A percentile compares a stretch with the other conserved stretches of the same genome.
Conservation (phyloP, 2,113 vertebrate species). For the Rhagologus leucostigma region DNA sequence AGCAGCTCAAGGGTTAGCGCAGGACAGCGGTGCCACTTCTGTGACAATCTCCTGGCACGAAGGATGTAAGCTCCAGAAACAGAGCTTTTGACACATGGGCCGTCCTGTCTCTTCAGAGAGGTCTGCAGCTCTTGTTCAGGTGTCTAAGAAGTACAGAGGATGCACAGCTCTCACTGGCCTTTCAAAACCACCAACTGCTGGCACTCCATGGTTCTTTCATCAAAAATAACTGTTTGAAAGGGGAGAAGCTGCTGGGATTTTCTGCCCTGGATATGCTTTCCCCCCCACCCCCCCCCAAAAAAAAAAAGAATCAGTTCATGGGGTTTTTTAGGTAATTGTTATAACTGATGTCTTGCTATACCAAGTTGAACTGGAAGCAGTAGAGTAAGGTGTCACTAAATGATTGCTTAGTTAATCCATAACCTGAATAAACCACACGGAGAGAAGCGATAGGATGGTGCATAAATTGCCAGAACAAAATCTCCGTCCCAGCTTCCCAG, state of each 20-base stretch:
- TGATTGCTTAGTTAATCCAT: background rate
- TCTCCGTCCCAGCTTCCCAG: background rate
- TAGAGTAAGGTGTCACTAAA: background rate
- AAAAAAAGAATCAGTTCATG: background rate
- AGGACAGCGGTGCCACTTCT: background rate
- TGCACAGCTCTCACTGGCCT: background rate
- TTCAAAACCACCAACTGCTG: background rate
- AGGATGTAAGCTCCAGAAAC: background rate
- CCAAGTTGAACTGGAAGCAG: background rate
- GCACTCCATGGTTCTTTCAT: background rate
- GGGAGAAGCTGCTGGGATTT: background rate
- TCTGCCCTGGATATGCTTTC: background rate
- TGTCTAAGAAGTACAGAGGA: background rate
- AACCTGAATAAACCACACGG: background rate
- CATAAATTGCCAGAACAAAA: background rate
- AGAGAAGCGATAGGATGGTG: background rate
- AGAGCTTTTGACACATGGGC: background rate
- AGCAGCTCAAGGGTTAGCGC: background rate
- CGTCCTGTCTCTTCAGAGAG: background rate
- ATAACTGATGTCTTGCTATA: background rate
- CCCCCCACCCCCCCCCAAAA: accelerated
- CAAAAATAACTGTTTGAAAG: background rate
- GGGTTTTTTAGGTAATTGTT: background rate
- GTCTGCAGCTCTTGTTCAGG: background rate
- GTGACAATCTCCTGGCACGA: background rate